These are phyloP conservation scores for Ostrea denselamellosa DNA, from an alignment of 1,140 invertebrate genomes.

Conservation along the genomic window DNA sequence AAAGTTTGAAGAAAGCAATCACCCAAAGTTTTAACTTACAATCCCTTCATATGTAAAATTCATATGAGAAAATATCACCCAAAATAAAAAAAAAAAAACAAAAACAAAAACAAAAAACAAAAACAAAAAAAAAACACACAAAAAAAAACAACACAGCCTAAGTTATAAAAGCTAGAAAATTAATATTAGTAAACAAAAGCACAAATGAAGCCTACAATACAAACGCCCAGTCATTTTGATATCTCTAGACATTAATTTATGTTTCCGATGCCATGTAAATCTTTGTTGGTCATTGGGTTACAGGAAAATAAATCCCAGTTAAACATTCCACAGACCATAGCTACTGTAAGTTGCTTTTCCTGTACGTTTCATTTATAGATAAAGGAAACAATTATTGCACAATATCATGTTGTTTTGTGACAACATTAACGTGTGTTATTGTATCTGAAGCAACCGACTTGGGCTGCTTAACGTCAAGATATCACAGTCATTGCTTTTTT, in stretches of 20 bases:
- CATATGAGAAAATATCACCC: too few species aligned
- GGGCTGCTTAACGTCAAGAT: constrained; percentile 6
- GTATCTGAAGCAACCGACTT: constrained; percentile 9
- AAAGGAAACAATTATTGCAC: constrained; percentile 27
- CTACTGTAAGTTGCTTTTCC: constrained; percentile 7
- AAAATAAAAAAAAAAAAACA: too few species aligned
- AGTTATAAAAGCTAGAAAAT: too few species aligned
- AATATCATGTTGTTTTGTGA: constrained; percentile 40
- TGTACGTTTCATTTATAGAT: constrained; percentile 18
- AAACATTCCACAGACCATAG: constrained; percentile 2
- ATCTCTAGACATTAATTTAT: constrained; percentile 25
- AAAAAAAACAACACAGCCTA: too few species aligned
- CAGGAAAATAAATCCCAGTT: background rate
- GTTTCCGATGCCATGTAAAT: constrained; percentile 16
- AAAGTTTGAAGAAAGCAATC: too few species aligned
- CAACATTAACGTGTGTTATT: constrained; percentile 14
- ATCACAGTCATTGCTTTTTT: background rate
- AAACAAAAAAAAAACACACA: too few species aligned
- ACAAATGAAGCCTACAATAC: too few species aligned
- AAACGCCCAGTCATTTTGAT: background rate
- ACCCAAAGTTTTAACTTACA: too few species aligned
- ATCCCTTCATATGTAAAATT: too few species aligned
- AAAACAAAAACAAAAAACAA: too few species aligned
- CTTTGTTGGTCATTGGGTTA: constrained; percentile 10
- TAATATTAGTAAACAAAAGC: background rate